phyloP scores from a whole-genome alignment of 2,113 vertebrate genomes.

The Hippoglossus stenolepis region DNA sequence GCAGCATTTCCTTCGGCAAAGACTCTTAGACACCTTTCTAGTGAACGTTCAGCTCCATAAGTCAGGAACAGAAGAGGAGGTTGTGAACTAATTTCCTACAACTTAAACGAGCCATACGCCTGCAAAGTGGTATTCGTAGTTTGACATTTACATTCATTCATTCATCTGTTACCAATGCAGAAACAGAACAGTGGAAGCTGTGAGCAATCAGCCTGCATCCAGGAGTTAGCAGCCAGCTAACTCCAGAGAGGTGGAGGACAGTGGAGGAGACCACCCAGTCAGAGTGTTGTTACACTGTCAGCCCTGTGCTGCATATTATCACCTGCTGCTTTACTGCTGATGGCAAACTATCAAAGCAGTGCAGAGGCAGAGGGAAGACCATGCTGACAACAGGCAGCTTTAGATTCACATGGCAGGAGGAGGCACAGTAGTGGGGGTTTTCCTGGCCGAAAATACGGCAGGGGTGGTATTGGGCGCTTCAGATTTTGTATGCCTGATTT shows the following conservation, averaged over 20 bases:
- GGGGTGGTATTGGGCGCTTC: no score
- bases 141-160: conserved; percentile 1
- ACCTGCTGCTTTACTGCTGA: conserved; percentile 69
- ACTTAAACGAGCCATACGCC: neutral
- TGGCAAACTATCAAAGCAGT: conserved; percentile 65
- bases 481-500: no score
- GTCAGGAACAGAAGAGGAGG: neutral
- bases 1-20: neutral
- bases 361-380: neutral
- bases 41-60: neutral
- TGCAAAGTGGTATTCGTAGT: neutral
- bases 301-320: conserved; percentile 62
- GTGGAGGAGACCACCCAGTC: conserved; percentile 72
- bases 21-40: neutral
- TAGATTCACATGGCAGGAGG: neutral
- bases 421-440: neutral
- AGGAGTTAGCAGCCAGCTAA: neutral
- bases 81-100: neutral
- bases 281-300: conserved; percentile 38
- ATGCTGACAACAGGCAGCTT: neutral
- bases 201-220: conserved; percentile 4
- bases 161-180: conserved; percentile 7
- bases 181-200: conserved; percentile 7
- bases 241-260: conserved; percentile 37
- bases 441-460: no score